phyloP scores from a whole-genome alignment of 2,797 vertebrate species.

The Otus scops region DNA sequence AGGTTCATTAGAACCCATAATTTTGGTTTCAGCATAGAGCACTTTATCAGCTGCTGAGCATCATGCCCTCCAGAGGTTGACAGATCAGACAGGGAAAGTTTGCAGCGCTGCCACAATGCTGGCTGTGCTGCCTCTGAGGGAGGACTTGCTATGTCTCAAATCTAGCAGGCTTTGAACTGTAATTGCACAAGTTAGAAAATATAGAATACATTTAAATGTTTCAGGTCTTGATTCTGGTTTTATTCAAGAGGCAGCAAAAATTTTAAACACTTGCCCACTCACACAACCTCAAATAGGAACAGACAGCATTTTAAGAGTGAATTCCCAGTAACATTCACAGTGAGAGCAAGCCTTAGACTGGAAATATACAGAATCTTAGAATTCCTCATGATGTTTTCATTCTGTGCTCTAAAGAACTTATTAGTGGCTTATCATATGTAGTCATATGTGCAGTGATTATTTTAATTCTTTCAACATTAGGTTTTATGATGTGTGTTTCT shows the following conservation, averaged over 20 bases:
- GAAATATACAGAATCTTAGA: background rate
- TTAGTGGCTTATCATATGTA: background rate
- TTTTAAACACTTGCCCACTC: background rate
- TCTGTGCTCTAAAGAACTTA: background rate
- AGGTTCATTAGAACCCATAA: slow-evolving; percentile 57
- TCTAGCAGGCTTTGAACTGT: background rate
- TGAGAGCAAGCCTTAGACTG: background rate
- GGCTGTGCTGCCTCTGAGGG: background rate
- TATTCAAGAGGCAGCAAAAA: background rate
- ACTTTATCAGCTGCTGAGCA: slow-evolving; percentile 34
- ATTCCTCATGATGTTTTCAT: background rate
- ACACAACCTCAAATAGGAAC: background rate
- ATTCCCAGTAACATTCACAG: background rate
- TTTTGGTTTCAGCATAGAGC: slow-evolving; percentile 41
- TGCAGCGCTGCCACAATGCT: background rate
- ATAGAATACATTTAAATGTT: slow-evolving; percentile 1
- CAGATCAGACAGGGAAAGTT: slow-evolving; percentile 29
- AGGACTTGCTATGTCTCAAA: background rate
- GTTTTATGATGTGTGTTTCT: background rate
- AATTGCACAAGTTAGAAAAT: background rate
- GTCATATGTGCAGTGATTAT: background rate
- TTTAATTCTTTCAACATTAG: background rate
- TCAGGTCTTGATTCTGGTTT: background rate
- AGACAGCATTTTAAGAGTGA: background rate
- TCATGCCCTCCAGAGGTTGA: slow-evolving; percentile 17